Base-by-base conservation (phyloP, 53 echinoderm and acorn worm species). In the Temnopleurus reevesii region DNA sequence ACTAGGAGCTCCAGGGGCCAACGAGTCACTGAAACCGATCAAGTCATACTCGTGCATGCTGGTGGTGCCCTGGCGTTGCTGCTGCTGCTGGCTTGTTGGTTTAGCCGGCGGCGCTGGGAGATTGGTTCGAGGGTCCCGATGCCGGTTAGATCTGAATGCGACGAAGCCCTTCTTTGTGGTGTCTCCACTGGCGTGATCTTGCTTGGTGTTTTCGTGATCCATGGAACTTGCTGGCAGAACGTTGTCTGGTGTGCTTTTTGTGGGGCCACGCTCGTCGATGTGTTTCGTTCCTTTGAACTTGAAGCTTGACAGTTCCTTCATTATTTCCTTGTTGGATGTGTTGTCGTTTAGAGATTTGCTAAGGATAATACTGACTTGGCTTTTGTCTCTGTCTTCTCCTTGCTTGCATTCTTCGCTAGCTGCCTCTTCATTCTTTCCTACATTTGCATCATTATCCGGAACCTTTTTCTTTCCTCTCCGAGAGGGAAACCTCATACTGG, bases 271-370 rank as follows among this genome's bases (percentile, higher is more conserved):
- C 17, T 47, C n/a, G 8, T 18, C 83, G 26, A 28, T 49, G 34
- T 59, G 15, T 13, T 30, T 38, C 6, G 23, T 24, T 60, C 46
- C 45, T 36, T 59, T 60, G 25, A 85, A 60, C 31, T 61, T 85
- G 24, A 55, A 83, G 28, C 60, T 85, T 59, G 85, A 59, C 61
- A 85, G 46, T 49, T 85, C 85, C 17, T 36, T 59, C 25, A 85
- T 43, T 26, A 85, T 60, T 60, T 85, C 85, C 85, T 85, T 41
- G 85, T 60, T 85, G 26, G 60, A 15, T 12, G 49, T 13, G 33
- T 1, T 36, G 6, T 83, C 55, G 19, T 9, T 83, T 31, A 23
- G 54, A 35, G 23, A 13, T 55, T 55, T 83, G 83, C 36, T 83
- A 83, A 54, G 30, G 21, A 56, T 55, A 83, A 55, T 35, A 53